phyloP scores from a whole-genome alignment of 2,113 vertebrate genomes.

The Hepsetus odoe region DNA sequence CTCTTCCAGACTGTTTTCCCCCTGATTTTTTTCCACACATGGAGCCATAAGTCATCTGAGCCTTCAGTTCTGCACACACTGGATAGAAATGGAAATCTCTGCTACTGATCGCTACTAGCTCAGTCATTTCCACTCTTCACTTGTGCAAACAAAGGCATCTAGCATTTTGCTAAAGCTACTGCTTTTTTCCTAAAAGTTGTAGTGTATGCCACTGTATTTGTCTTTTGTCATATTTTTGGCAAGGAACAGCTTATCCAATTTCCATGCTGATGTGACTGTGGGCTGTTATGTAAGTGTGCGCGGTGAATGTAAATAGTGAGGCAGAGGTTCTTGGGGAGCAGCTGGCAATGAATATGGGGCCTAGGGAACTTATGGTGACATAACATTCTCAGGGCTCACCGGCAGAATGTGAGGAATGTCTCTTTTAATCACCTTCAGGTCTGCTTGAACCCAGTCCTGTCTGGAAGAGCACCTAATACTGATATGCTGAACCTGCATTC shows the following conservation, averaged over 20 bases:
- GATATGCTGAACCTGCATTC: background rate
- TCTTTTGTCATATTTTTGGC: background rate
- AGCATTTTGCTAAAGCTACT: background rate
- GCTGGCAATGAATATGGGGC: background rate
- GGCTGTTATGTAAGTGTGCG: conserved; percentile 41
- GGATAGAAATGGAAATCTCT: background rate
- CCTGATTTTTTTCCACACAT: background rate
- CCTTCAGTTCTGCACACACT: background rate
- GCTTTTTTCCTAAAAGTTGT: background rate
- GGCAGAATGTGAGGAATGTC: background rate
- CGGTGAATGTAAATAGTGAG: conserved; percentile 43
- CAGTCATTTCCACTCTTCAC: background rate
- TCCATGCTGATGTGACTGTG: background rate
- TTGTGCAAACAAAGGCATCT: background rate
- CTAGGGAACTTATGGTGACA: conserved; percentile 36
- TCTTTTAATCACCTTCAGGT: background rate
- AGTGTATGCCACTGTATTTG: background rate
- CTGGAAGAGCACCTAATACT: background rate
- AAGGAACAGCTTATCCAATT: background rate
- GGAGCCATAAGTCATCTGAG: background rate
- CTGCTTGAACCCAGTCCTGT: conserved; percentile 1
- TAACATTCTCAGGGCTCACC: conserved; percentile 19
- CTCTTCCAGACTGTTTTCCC: background rate
- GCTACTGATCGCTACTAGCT: background rate
- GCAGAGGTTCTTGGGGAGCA: conserved; percentile 19